phyloP scores from a whole-genome alignment of 2,113 vertebrate species.

The Perccottus glenii region DNA sequence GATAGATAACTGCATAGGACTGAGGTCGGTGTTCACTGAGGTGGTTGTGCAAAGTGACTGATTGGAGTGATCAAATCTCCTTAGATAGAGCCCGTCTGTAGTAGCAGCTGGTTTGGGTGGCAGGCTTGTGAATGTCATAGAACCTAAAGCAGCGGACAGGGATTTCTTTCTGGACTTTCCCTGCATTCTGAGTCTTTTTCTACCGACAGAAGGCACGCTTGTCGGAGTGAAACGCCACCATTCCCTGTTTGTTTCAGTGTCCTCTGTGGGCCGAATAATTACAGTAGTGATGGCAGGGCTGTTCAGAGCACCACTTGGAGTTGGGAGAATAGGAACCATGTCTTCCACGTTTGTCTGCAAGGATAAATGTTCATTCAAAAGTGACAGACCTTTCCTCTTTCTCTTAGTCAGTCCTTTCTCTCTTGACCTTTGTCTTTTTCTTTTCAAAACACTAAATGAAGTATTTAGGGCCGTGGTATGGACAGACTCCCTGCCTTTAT shows the following conservation, averaged over 20 bases:
- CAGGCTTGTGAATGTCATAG: slow-evolving; percentile 22
- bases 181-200: slow-evolving; percentile 24
- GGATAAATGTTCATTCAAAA: slow-evolving; percentile 9
- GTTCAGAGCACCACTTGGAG: background rate
- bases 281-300: background rate
- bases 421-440: slow-evolving; percentile 48
- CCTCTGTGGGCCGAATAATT: background rate
- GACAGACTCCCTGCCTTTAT: background rate
- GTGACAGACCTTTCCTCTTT: slow-evolving; percentile 48
- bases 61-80: slow-evolving; percentile 13
- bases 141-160: background rate
- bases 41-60: slow-evolving; percentile 8
- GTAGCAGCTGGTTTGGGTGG: background rate
- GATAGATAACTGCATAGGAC: slow-evolving; percentile 53
- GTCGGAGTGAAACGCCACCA: slow-evolving; percentile 34
- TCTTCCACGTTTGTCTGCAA: slow-evolving; percentile 26
- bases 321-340: background rate
- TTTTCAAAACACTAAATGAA: slow-evolving; percentile 25
- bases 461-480: background rate
- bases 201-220: background rate
- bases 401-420: slow-evolving; percentile 49
- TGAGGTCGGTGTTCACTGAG: slow-evolving; percentile 15
- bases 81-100: background rate
- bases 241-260: slow-evolving; percentile 13
- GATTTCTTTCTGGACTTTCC: slow-evolving; percentile 46